phyloP scores from a whole-genome alignment of 2,888 invertebrate species.

The Therioaphis trifolii region DNA sequence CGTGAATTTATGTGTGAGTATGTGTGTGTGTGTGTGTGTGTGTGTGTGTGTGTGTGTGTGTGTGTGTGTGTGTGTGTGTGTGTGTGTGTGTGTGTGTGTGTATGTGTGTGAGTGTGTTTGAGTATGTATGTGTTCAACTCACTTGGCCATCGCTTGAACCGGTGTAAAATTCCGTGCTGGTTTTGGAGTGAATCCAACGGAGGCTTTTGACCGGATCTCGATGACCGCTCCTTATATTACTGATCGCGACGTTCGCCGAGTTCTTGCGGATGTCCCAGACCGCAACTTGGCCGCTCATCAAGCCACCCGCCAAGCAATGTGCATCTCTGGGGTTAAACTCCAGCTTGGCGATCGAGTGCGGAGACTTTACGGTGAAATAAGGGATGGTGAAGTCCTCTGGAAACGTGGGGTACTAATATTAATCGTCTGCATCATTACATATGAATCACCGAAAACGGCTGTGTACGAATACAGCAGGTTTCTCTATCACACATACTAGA shows the following conservation, averaged over 20 bases:
- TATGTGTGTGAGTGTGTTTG: too few relatives aligned
- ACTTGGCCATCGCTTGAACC: conserved; percentile 92
- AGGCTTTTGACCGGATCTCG: conserved; percentile 88
- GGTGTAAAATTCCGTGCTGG: conserved; percentile 94
- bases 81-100: too few relatives aligned
- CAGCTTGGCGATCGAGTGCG: conserved; percentile 81
- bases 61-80: too few relatives aligned
- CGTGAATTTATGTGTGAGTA: too few relatives aligned
- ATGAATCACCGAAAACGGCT: too few relatives aligned
- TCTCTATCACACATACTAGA: too few relatives aligned
- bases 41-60: too few relatives aligned
- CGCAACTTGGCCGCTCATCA: conserved; percentile 81
- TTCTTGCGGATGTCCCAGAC: conserved; percentile 90
- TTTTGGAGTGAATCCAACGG: conserved; percentile 93
- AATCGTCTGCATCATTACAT: too few relatives aligned
- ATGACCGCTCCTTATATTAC: conserved; percentile 85
- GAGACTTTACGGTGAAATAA: conserved; percentile 80
- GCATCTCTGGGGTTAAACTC: conserved; percentile 89
- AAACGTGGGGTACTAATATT: too few relatives aligned
- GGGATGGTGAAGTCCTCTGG: conserved; percentile 90
- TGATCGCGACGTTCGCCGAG: conserved; percentile 81
- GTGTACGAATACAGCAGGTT: too few relatives aligned
- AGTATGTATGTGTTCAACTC: too few relatives aligned
- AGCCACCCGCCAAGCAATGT: conserved; percentile 80
- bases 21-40: too few relatives aligned